A percentile compares a stretch with the other conserved stretches of the same genome.
Evolutionary conservation across 2,888 invertebrate species (phyloP).

Genomic region (Nomada hirtipes): DNA sequence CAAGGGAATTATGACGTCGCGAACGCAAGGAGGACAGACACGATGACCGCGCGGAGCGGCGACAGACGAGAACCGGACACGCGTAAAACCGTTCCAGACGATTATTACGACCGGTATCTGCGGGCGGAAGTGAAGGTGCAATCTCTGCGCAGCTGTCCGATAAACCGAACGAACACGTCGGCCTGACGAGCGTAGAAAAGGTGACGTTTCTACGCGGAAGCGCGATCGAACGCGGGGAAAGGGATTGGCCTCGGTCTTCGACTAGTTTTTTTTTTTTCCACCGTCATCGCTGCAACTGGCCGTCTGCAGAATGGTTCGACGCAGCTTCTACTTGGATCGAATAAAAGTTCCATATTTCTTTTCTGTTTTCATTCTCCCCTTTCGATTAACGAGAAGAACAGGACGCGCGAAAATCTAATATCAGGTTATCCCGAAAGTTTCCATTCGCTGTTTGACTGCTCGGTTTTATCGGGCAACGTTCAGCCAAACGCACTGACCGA

Average conservation of each 20-base stretch:
- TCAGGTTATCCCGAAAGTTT: too few relatives aligned
- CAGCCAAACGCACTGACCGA: too few relatives aligned
- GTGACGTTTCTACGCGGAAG: conserved; percentile 47
- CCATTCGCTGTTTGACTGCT: too few relatives aligned
- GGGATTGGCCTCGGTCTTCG: conserved; percentile 13
- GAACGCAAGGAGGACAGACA: not conserved
- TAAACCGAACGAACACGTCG: conserved; percentile 20
- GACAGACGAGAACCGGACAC: not conserved
- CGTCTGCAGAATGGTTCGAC: not conserved
- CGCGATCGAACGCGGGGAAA: conserved; percentile 17
- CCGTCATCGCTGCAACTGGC: not conserved
- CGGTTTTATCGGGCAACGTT: too few relatives aligned
- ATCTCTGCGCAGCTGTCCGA: conserved; percentile 45
- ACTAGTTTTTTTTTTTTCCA: conserved; percentile 12
- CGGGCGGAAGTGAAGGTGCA: conserved; percentile 49
- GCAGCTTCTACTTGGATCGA: not conserved
- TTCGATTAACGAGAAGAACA: too few relatives aligned
- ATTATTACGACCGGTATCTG: conserved; percentile 34
- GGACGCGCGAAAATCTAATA: too few relatives aligned
- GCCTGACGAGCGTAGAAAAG: conserved; percentile 41
- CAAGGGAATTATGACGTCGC: not conserved
- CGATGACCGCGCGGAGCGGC: not conserved
- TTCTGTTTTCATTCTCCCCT: too few relatives aligned
- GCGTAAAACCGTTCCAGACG: conserved; percentile 36
- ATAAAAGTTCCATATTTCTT: too few relatives aligned